Percentiles rank a stretch among this genome's conserved stretches.
Evolutionary conservation across 2,888 invertebrate genomes (phyloP).

Genomic region (Thalpophila matura): DNA sequence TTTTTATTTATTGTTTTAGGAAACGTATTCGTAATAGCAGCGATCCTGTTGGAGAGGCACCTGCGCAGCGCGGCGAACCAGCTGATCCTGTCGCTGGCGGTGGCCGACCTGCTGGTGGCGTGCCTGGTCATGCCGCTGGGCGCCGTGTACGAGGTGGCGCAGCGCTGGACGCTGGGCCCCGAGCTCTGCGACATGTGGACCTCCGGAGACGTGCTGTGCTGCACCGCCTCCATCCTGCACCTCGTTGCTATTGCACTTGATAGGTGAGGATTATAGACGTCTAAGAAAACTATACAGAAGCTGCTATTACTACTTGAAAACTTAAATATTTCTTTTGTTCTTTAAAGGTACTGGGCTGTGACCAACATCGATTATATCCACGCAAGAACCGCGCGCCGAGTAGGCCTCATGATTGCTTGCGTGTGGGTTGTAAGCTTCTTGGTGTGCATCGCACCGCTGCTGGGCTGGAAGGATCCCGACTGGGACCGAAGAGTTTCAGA

Average conservation of each 20-base stretch:
- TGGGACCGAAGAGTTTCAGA: constrained; percentile 90
- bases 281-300: background rate
- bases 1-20: constrained; percentile 91
- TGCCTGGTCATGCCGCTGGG: constrained; percentile 95
- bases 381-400: constrained; percentile 94
- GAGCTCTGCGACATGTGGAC: constrained; percentile 98
- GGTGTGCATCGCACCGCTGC: constrained; percentile 96
- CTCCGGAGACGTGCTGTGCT: constrained; percentile 97
- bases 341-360: constrained; percentile 96
- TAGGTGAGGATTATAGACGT: constrained; percentile 89
- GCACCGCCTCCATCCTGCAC: constrained; percentile 95
- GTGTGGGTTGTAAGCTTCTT: constrained; percentile 96
- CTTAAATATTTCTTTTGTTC: constrained; percentile 55
- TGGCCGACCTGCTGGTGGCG: constrained; percentile 97
- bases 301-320: background rate
- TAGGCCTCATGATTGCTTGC: constrained; percentile 95
- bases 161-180: constrained; percentile 96
- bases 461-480: constrained; percentile 95
- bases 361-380: constrained; percentile 97
- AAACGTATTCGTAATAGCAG: constrained; percentile 98
- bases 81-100: constrained; percentile 96
- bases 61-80: constrained; percentile 97
- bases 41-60: constrained; percentile 96
- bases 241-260: constrained; percentile 95
- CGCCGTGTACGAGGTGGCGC: constrained; percentile 94